phyloP scores from a whole-genome alignment of 2,113 vertebrate species.

The Albula glossodonta region DNA sequence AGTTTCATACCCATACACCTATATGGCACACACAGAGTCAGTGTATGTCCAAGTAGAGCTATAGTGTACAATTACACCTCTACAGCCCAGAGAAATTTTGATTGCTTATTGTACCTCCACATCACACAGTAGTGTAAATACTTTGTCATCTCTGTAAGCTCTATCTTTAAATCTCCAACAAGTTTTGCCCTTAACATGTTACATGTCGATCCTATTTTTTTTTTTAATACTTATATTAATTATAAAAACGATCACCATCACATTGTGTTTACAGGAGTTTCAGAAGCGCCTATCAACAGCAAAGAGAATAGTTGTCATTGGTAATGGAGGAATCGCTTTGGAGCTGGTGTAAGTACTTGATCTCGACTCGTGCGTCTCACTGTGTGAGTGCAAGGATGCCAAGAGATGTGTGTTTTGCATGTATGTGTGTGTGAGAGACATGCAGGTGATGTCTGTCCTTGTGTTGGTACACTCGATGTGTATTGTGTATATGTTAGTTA shows the following conservation, averaged over 20 bases:
- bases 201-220: no score
- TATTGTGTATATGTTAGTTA: neutral
- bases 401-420: neutral
- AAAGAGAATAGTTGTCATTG: constrained; percentile 84
- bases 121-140: no score
- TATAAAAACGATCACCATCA: neutral
- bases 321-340: constrained; percentile 95
- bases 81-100: no score
- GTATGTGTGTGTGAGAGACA: neutral
- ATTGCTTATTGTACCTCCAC: no score
- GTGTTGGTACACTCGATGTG: neutral
- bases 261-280: constrained; percentile 77
- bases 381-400: neutral
- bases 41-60: neutral
- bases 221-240: no score
- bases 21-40: neutral
- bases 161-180: no score
- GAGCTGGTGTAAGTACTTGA: constrained; percentile 87
- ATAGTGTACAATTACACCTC: neutral
- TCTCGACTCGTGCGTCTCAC: neutral
- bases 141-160: no score
- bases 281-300: constrained; percentile 83
- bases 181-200: no score
- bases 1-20: neutral
- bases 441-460: neutral